phyloP scores from a whole-genome alignment of 1,140 invertebrate species.

The Eupristina koningsbergeri region DNA sequence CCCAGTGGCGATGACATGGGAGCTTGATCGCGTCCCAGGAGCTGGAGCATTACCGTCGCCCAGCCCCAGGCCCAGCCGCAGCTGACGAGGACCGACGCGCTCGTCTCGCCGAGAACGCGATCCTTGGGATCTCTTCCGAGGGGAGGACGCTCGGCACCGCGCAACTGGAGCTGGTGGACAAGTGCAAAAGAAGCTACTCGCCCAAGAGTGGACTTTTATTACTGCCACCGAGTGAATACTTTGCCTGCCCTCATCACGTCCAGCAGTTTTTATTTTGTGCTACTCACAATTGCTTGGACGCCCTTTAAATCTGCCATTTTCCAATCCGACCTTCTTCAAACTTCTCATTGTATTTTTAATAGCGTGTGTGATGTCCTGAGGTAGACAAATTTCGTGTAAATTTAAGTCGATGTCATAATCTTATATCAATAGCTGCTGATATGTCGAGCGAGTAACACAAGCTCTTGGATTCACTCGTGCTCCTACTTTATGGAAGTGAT shows the following conservation, averaged over 20 bases:
- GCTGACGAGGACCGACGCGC: background rate
- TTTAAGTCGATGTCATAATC: no score
- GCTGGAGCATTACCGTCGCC: background rate
- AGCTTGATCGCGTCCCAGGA: background rate
- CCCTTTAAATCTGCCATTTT: background rate
- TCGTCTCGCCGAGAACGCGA: background rate
- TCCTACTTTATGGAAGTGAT: background rate
- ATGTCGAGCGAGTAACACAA: background rate
- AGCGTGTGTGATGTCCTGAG: background rate
- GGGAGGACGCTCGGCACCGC: background rate
- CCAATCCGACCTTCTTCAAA: background rate
- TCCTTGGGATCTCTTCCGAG: no score
- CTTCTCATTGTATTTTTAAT: background rate
- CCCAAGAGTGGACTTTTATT: no score
- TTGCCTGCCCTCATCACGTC: background rate
- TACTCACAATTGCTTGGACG: background rate
- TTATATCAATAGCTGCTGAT: background rate
- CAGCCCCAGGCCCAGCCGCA: background rate
- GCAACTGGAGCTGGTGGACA: no score
- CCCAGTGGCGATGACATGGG: slow-evolving; percentile 3
- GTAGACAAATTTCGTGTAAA: background rate
- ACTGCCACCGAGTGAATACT: no score
- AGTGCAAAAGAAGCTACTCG: no score
- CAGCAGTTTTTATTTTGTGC: background rate
- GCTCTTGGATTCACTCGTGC: background rate